phyloP scores from a whole-genome alignment of 2,888 invertebrate genomes.

The Tromatobia lineatoria region DNA sequence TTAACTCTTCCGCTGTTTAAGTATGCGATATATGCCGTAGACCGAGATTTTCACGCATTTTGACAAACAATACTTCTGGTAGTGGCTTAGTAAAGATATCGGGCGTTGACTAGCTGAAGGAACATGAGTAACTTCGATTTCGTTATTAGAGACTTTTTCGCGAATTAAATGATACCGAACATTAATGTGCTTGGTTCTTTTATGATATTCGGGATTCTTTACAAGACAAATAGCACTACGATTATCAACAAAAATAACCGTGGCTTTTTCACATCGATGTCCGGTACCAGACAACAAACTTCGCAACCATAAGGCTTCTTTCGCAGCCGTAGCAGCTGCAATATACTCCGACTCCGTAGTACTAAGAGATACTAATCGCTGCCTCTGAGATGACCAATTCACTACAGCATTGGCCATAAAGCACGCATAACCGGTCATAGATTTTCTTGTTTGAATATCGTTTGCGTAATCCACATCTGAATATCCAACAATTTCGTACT shows the following conservation, averaged over 20 bases:
- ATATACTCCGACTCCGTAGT: not conserved
- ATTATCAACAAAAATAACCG: not conserved
- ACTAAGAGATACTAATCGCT: not conserved
- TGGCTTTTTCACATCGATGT: not conserved
- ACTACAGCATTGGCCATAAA: not conserved
- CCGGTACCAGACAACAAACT: not conserved
- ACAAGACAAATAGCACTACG: not conserved
- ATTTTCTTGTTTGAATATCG: not conserved
- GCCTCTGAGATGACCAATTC: not conserved
- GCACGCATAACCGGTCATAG: not conserved
- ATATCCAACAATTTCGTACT: not conserved
- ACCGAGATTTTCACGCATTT: not conserved
- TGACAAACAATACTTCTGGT: not conserved
- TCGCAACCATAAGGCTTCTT: slow-evolving; percentile 1
- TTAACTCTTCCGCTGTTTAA: not conserved
- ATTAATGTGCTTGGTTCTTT: slow-evolving; percentile 4
- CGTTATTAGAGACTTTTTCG: not conserved
- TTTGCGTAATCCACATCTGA: slow-evolving; percentile 8
- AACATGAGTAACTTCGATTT: not conserved
- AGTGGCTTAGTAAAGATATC: not conserved
- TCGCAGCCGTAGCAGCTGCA: not conserved
- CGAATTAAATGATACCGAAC: not conserved
- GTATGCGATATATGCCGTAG: not conserved
- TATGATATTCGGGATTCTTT: not conserved
- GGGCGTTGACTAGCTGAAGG: not conserved